These are phyloP conservation scores for Alloplasta piceator DNA, from an alignment of 2,888 invertebrate species.

Conservation along the genomic window DNA sequence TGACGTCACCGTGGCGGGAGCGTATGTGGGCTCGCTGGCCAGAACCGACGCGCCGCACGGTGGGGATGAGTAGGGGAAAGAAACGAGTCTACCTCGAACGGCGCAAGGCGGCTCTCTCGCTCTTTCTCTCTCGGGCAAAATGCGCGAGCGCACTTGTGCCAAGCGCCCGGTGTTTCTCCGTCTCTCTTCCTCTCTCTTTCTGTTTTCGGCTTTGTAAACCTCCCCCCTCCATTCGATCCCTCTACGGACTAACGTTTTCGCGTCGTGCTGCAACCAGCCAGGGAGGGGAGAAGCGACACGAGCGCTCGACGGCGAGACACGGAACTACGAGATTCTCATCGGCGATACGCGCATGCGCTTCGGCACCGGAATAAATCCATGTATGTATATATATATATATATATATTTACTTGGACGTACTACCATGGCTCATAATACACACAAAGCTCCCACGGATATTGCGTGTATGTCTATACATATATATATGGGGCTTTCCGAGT, in stretches of 20 bases:
- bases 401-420: no score
- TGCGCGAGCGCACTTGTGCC: conserved; percentile 64
- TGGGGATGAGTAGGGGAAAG: conserved; percentile 78
- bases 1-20: conserved; percentile 84
- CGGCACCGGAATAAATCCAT: not conserved
- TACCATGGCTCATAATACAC: no score
- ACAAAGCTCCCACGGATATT: no score
- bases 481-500: no score
- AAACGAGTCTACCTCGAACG: conserved; percentile 79
- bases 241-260: conserved; percentile 1
- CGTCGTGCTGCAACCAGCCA: conserved; percentile 25
- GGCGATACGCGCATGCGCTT: conserved; percentile 32
- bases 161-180: conserved; percentile 21
- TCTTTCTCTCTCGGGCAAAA: no score
- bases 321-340: conserved; percentile 40
- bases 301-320: conserved; percentile 34
- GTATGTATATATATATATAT: no score
- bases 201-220: not conserved
- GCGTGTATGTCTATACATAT: no score
- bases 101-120: conserved; percentile 66
- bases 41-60: conserved; percentile 71
- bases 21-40: conserved; percentile 81
- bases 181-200: conserved; percentile 30
- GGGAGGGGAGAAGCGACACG: conserved; percentile 46
- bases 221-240: not conserved